Evolutionary conservation across 2,888 invertebrate genomes (phyloP).

Genomic region (Drosophila bunnanda): DNA sequence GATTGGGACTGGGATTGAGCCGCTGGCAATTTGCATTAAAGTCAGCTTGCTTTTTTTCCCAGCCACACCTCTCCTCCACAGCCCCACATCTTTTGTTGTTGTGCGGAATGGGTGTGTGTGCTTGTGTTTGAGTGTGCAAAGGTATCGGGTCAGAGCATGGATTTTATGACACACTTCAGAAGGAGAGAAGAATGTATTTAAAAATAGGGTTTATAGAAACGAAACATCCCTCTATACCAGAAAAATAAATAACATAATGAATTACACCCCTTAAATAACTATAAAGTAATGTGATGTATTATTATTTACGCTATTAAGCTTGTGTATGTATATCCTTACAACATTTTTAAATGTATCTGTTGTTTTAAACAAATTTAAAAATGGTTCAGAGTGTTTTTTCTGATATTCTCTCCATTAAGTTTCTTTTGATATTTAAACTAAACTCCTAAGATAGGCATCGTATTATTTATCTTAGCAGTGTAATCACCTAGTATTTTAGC

Average conservation of each 20-base stretch:
- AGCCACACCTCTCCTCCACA: constrained; percentile 17
- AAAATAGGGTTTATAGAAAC: too few relatives aligned
- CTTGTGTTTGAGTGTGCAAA: constrained; percentile 13
- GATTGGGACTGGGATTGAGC: constrained; percentile 34
- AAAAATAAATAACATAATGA: neutral
- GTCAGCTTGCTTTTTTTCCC: constrained; percentile 48
- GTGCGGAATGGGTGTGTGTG: constrained; percentile 21
- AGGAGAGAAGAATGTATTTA: constrained; percentile 12
- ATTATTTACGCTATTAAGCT: too few relatives aligned
- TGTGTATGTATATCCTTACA: too few relatives aligned
- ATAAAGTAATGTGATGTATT: too few relatives aligned
- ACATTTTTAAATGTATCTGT: too few relatives aligned
- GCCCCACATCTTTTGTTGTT: constrained; percentile 12
- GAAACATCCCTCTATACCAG: neutral
- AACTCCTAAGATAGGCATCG: neutral
- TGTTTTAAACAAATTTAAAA: too few relatives aligned
- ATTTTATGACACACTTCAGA: constrained; percentile 25
- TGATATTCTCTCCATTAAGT: too few relatives aligned
- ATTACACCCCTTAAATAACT: too few relatives aligned
- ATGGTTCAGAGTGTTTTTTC: too few relatives aligned
- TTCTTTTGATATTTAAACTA: too few relatives aligned
- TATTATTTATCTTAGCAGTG: neutral
- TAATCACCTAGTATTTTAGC: neutral
- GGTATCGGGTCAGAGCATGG: constrained; percentile 27
- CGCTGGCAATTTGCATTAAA: constrained; percentile 73